Base-by-base conservation (phyloP, 2,888 invertebrate genomes). In the Himalopsyche kuldschensis region DNA sequence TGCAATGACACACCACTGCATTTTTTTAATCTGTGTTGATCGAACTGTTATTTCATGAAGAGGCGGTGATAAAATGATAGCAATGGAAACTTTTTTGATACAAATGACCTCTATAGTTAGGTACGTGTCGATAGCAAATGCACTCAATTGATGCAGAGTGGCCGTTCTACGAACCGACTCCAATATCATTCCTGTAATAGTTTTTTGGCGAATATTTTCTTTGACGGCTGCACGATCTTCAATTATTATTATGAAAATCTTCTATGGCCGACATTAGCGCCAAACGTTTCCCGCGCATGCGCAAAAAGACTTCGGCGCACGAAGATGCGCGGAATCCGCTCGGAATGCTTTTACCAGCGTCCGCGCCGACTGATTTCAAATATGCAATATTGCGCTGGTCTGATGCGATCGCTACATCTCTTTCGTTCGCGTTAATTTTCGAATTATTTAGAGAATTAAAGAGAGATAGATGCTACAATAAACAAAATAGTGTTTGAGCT, bases 281-380 rank as follows among this genome's bases (percentile, higher is more conserved):
- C 76, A 55, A 80, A 69, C 69, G 79, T 46, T 79, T 82, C 78
- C 82, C 80, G 83, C 69, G 78, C 55, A 55, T 55, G 55, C 79
- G 80, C 81, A 84, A 81, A 84, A 81, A 84, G 79, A 20, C 81
- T 48, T 35, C 46, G 55, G 48, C 55, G 81, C 55, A 20, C 35
- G 20, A 69, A 75, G 81, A 81, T 32, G 79, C 79, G 17, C 75
- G 84, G 81, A 35, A 84, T 81, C 78, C 55, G 75, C 24, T 69
- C 31, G 79, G 84, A 84, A 84, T 84, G 82, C 84, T 79, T 84
- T 82, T 79, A 79, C 80, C 83, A 55, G 76, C 47, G 80, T 55
- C 80, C 79, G 79, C 79, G 79, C 79, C 69, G 63, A 30, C 79
- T 31, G 63, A 77, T 41, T 77, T 35, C 11, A 41, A 77, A 77